A percentile compares a stretch with the other conserved stretches of the same genome.
phyloP scores from a whole-genome alignment of 2,888 invertebrate genomes.

The Ferrisia virgata region DNA sequence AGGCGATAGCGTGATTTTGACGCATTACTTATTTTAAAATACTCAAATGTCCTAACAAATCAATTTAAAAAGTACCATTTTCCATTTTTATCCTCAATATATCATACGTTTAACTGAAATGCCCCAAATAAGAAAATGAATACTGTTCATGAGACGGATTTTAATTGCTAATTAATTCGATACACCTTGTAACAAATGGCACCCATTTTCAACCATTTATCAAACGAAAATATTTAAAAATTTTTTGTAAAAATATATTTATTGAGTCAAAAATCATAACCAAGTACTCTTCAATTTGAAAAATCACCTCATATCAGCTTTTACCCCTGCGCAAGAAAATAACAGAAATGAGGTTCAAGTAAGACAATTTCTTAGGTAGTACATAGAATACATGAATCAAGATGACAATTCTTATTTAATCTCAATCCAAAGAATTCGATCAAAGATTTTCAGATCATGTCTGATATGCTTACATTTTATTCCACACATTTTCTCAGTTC shows the following conservation, averaged over 20 bases:
- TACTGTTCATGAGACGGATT: not conserved
- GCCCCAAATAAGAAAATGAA: not conserved
- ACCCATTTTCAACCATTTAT: not conserved
- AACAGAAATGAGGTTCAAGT: too few species aligned
- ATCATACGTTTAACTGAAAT: not conserved
- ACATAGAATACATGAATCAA: too few species aligned
- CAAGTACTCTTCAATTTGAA: too few species aligned
- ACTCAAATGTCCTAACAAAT: not conserved
- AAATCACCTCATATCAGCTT: too few species aligned
- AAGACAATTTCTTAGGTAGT: too few species aligned
- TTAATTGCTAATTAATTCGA: not conserved
- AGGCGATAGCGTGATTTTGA: slow-evolving; percentile 12
- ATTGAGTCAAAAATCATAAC: too few species aligned
- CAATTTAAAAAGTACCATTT: not conserved
- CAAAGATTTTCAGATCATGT: too few species aligned
- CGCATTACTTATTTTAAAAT: not conserved
- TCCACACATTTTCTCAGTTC: too few species aligned
- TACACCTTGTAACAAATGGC: not conserved
- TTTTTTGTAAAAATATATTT: not conserved
- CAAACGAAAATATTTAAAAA: not conserved
- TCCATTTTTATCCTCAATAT: not conserved
- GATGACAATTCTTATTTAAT: too few species aligned
- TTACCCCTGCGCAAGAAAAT: too few species aligned
- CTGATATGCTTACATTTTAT: too few species aligned
- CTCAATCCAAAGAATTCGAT: too few species aligned